Evolutionary conservation across 1,140 invertebrate species (phyloP).

Genomic region (Pemphigus obesinymphae): DNA sequence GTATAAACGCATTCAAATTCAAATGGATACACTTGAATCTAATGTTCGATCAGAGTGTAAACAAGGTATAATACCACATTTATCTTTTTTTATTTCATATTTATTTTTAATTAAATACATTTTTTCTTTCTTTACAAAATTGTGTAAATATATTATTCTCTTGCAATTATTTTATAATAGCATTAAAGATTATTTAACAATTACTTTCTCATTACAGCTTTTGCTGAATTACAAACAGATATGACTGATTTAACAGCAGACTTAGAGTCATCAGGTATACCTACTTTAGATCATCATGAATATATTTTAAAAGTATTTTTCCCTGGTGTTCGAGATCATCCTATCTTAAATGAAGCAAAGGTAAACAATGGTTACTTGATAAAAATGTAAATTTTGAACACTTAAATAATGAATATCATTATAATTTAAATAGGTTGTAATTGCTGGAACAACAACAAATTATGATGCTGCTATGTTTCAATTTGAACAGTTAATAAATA

Average conservation of each 20-base stretch:
- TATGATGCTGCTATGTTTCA: slow-evolving; percentile 91
- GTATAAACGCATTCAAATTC: slow-evolving; percentile 96
- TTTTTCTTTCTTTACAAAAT: no score
- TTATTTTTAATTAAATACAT: no score
- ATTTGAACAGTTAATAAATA: slow-evolving; percentile 88
- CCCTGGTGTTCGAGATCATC: slow-evolving; percentile 87
- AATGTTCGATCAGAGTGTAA: slow-evolving; percentile 97
- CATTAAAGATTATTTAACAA: background rate
- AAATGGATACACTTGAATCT: slow-evolving; percentile 98
- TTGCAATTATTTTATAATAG: no score
- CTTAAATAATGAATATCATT: no score
- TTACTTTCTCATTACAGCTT: slow-evolving; percentile 60
- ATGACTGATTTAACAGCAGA: slow-evolving; percentile 97
- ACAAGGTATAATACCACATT: slow-evolving; percentile 63
- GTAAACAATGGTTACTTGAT: slow-evolving; percentile 49
- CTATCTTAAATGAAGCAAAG: slow-evolving; percentile 80
- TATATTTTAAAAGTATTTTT: slow-evolving; percentile 99
- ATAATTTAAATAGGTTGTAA: slow-evolving; percentile 55
- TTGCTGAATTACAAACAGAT: slow-evolving; percentile 98
- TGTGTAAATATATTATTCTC: no score
- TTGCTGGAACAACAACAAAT: slow-evolving; percentile 74
- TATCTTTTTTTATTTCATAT: background rate
- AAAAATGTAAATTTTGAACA: background rate
- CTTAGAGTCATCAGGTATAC: slow-evolving; percentile 91
- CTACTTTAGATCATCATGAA: slow-evolving; percentile 89